Conservation (phyloP, 2,797 vertebrate species). For the Enteromius thamalakanensis region DNA sequence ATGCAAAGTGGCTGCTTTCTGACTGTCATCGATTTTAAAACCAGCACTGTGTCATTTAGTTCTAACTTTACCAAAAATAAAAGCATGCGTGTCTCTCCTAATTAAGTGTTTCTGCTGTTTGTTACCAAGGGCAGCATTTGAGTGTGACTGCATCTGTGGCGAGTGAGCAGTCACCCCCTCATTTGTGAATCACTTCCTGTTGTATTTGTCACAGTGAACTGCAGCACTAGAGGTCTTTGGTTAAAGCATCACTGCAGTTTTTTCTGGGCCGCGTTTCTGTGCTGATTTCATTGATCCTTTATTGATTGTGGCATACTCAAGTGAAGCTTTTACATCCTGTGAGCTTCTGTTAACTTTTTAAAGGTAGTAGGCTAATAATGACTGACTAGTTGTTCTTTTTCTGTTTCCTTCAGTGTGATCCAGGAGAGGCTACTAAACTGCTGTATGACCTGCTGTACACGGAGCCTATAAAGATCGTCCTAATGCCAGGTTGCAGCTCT, state of each 20-base stretch:
- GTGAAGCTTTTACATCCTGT: not conserved
- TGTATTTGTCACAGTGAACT: conserved; percentile 13
- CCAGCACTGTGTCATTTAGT: conserved; percentile 16
- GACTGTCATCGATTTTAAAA: not conserved
- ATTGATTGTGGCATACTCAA: not conserved
- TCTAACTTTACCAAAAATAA: conserved; percentile 30
- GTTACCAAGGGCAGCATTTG: not conserved
- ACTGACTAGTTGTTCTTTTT: conserved; percentile 22
- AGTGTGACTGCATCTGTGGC: conserved; percentile 5
- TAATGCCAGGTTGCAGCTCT: conserved; percentile 83
- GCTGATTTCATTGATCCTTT: not conserved
- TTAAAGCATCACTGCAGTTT: conserved; percentile 6
- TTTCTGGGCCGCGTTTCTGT: conserved; percentile 3
- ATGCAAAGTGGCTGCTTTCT: conserved; percentile 3
- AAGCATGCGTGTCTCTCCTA: not conserved
- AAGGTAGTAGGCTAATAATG: not conserved
- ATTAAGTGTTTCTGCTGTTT: conserved; percentile 27
- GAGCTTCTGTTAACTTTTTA: not conserved
- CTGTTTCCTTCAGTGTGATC: conserved; percentile 72
- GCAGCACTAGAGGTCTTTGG: not conserved
- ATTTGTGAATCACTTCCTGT: conserved; percentile 41
- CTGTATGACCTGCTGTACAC: conserved; percentile 85
- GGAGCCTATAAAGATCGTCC: conserved; percentile 84
- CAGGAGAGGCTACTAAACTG: conserved; percentile 83
- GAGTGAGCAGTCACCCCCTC: conserved; percentile 20